Percentiles rank a stretch among this genome's conserved stretches.
phyloP scores from a whole-genome alignment of 1,140 invertebrate species.

The Cyclina sinensis region DNA sequence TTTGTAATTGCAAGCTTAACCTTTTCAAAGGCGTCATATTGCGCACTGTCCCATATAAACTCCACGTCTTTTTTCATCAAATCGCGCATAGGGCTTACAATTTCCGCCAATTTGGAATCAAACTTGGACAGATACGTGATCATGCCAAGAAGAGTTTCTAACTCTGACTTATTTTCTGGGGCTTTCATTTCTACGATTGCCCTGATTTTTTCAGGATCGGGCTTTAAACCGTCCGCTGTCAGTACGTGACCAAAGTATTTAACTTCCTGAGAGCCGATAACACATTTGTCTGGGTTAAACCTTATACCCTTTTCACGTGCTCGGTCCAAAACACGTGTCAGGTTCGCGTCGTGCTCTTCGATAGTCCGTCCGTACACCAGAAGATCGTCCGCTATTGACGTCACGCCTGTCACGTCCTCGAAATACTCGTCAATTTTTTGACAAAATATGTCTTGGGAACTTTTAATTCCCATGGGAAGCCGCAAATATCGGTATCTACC shows the following conservation, averaged over 20 bases:
- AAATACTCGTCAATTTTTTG: slow-evolving; percentile 82
- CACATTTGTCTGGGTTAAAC: slow-evolving; percentile 44
- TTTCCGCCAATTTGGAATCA: slow-evolving; percentile 78
- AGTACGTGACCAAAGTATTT: slow-evolving; percentile 44
- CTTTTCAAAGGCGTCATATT: not conserved
- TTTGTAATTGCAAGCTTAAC: not conserved
- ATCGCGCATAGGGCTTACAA: slow-evolving; percentile 74
- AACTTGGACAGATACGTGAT: slow-evolving; percentile 86
- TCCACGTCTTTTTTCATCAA: slow-evolving; percentile 57
- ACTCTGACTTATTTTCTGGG: slow-evolving; percentile 81
- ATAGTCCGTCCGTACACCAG: slow-evolving; percentile 49
- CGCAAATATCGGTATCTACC: slow-evolving; percentile 69
- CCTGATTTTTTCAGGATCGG: slow-evolving; percentile 86
- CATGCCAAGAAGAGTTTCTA: slow-evolving; percentile 84
- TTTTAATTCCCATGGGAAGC: slow-evolving; percentile 69
- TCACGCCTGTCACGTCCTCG: slow-evolving; percentile 36
- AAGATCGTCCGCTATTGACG: slow-evolving; percentile 70
- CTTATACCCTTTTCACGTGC: slow-evolving; percentile 77
- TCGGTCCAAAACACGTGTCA: slow-evolving; percentile 81
- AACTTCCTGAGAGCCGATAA: not conserved
- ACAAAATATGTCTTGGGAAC: slow-evolving; percentile 86
- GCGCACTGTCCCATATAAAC: slow-evolving; percentile 53
- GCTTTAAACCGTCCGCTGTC: slow-evolving; percentile 77
- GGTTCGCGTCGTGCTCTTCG: slow-evolving; percentile 68
- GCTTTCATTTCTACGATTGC: slow-evolving; percentile 83